Evolutionary conservation across 1,140 invertebrate genomes (phyloP), one percentile per base, ranked within the genome.

Genomic region (Homarus americanus): DNA sequence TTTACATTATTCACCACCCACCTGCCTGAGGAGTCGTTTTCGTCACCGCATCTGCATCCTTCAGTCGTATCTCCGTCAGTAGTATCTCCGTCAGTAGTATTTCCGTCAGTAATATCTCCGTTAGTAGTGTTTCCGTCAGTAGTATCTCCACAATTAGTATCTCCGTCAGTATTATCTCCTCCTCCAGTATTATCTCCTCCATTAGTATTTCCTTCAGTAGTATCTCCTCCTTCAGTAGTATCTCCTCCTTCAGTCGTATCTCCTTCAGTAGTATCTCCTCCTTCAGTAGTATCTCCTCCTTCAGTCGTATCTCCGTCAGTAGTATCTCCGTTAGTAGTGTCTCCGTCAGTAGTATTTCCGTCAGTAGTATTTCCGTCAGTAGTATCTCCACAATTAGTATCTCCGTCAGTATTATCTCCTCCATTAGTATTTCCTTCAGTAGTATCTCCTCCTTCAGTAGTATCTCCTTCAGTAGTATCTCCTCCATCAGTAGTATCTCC

Each of bases 261-360:
- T 34, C 73, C 36, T 5, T 36, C 73, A 34, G 17, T 36, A 34
- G 15, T 36, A 75, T 32, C 73, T 34, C 24, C 41, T 10, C 49
- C 79, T 58, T 41, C 79, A 82, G 44, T 63, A 34, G 38, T 58
- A 82, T 49, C 36, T n/a, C 49, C 79, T 28, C 78, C 78, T 44
- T 49, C 78, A 80, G 38, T 34, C 32, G 38, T 34, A 82, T 20
- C 53, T 49, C 53, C 36, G n/a, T n/a, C n/a, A n/a, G n/a, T n/a
- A n/a, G n/a, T n/a, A 34, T 7, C 34, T 49, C 79, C 79, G 63
- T 36, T 34, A 82, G 44, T 82, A 28, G 20, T 36, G n/a, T n/a
- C 20, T 28, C 66, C 66, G 24, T 34, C 32, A 69, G 5, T 69
- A 24, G 38, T 41, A 1, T 41, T 38, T 24, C 10, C 40, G n/a